Evolutionary conservation across 1,140 invertebrate genomes (phyloP), one percentile per base, ranked within the genome.

Genomic region (Papilio dardanus): DNA sequence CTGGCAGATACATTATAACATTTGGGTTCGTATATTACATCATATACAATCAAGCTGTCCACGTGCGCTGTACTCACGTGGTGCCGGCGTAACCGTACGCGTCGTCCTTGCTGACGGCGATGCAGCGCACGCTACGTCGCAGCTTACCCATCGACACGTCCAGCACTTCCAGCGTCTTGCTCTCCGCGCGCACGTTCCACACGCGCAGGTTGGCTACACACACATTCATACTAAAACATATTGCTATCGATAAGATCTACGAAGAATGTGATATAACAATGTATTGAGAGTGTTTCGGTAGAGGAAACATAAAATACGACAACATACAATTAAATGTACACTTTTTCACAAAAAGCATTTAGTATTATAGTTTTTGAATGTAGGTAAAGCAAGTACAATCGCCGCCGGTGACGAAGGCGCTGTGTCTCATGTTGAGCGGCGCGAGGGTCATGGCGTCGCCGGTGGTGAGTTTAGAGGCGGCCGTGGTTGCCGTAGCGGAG

Each of bases 61-160:
- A 3, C 5, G 0, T 46, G 42, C 7, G 16, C 42, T 46, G 16
- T 73, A 88, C 90, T 86, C 68, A 97, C 83, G 96, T 96, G 21
- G 98, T 99, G 14, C 98, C 98, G 84, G 97, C 97, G 85, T 96
- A 98, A 30, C 96, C 95, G 75, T 94, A 95, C 40, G 95, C 94
- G 85, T 98, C 97, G 69, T 95, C 94, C 2, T 92, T 87, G 80
- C 95, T 95, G 31, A 97, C 90, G 33, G 94, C 94, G 31, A 96
- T 93, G 67, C 95, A 96, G 14, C 95, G 94, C 16, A 97, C 95
- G 14, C 91, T 94, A 5, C 96, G 94, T 54, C 96, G 95, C 40
- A 97, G 87, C 89, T 97, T 97, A 3, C 95, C 95, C 40, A 97
- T 88, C 68, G 95, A 95, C 0, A 97, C 96, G 79, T 98, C 96